Evolutionary conservation across 2,797 vertebrate species (phyloP), one percentile per base, ranked within the genome.

Genomic region (Adrianichthys oophorus): DNA sequence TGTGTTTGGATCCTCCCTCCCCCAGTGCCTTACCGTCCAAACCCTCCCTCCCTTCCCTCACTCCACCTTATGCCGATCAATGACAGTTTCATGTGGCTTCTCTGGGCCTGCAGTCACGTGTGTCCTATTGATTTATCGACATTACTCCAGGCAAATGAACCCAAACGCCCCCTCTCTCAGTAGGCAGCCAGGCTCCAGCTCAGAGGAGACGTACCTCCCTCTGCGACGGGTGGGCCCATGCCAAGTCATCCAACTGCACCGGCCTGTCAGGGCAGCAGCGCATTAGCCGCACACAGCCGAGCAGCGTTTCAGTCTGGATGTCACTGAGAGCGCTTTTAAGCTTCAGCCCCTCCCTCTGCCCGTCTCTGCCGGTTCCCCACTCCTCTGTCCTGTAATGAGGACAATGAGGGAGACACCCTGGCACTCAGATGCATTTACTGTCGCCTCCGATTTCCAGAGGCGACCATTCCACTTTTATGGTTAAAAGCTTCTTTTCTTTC

Each of bases 41-140:
- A 72, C 68, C 78, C 52, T 15, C 64, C 72, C 65, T 62, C 60
- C 78, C 45, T 57, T 43, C 70, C 65, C 21, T 60, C 55, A 56
- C 74, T 74, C 78, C 72, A 86, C 89, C 83, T 78, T 72, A 74
- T 87, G 81, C 89, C 85, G 89, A 93, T 93, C 92, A 92, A 92
- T 93, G 91, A 85, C 88, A 91, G 91, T 91, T 92, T 91, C 89
- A 89, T 91, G 90, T 92, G 90, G 91, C 92, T 92, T 90, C 90
- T 90, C 88, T 81, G 87, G 89, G 90, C 89, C 90, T 82, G 87
- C 90, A 90, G 90, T 92, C 90, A 92, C 90, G 91, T 87, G 87
- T 87, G 91, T 92, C 88, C 89, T 92, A 93, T 92, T 92, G 92
- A 93, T 93, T 93, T 93, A 93, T 92, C 71, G 90, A 93, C 87